Conservation (phyloP, 2,113 vertebrate genomes). For the Ceratotherium simum region DNA sequence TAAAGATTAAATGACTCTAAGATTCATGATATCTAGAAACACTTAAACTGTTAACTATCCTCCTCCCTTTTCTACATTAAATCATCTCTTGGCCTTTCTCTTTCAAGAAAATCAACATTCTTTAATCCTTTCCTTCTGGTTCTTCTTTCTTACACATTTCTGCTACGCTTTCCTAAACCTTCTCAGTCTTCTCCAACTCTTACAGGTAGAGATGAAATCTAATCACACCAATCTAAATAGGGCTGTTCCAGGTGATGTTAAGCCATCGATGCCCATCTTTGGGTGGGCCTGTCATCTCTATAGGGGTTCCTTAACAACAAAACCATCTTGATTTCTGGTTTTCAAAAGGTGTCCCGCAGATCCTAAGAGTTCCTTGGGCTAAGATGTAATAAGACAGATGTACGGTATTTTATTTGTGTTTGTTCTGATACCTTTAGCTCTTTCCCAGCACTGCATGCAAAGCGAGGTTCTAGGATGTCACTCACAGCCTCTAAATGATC, state of each 20-base stretch:
- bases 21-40: background rate
- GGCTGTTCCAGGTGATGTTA: background rate
- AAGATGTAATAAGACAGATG: background rate
- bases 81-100: background rate
- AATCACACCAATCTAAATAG: background rate
- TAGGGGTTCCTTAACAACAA: background rate
- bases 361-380: background rate
- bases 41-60: background rate
- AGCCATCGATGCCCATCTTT: background rate
- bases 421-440: background rate
- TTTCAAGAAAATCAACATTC: background rate
- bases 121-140: slow-evolving; percentile 1
- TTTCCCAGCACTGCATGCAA: background rate
- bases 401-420: background rate
- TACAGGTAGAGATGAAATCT: background rate
- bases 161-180: background rate
- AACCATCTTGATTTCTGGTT: background rate
- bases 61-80: background rate
- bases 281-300: background rate
- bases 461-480: background rate
- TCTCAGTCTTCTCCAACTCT: background rate
- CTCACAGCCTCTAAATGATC: background rate
- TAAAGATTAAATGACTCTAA: background rate
- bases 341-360: background rate
- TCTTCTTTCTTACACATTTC: background rate